Evolutionary conservation across 1,140 invertebrate species (phyloP), one percentile per base, ranked within the genome.

Genomic region (Drosophila sproati): DNA sequence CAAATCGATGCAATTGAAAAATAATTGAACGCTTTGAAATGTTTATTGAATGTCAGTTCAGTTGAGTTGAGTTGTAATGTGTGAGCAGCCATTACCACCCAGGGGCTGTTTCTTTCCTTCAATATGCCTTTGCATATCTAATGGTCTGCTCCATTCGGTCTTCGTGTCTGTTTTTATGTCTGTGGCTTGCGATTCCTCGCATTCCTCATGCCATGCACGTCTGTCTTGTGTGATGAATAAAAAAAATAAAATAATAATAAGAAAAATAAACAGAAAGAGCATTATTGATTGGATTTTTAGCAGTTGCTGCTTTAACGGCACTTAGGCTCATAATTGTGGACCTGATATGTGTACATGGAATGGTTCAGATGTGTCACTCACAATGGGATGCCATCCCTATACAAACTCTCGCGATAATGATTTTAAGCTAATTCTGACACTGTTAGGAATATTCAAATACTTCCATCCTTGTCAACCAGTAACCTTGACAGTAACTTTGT

Each of bases 21-120:
- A 76, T 76, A 76, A 76, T 76, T 76, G 73, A 76, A 72, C 73
- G 48, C 20, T 60, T 76, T 64, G 60, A 72, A 66, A 76, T 76
- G 73, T 72, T 64, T 76, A 76, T 76, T 76, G 73, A 76, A 54
- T 71, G 68, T 66, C 68, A 72, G 45, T 10, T 51, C 28, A 57
- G 55, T 28, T 48, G 48, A 60, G 64, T 41, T 48, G 48, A 54
- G 64, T 29, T 48, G 34, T 55, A 47, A 50, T 66, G 54, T 43
- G 54, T 73, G 41, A 47, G 54, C 37, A 39, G 6, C 10, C 12
- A 56, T 7, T 51, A 35, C 37, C 59, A 47, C 55, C 71, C 50
- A 34, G 12, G 51, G 45, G 57, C 48, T 47, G 50, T 47, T 47
- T n/a, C 48, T 55, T 50, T 47, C 35, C 7, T 39, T 7, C 32